Base-by-base conservation (phyloP, 1,140 invertebrate genomes). In the Pseudomyrmex concolor region DNA sequence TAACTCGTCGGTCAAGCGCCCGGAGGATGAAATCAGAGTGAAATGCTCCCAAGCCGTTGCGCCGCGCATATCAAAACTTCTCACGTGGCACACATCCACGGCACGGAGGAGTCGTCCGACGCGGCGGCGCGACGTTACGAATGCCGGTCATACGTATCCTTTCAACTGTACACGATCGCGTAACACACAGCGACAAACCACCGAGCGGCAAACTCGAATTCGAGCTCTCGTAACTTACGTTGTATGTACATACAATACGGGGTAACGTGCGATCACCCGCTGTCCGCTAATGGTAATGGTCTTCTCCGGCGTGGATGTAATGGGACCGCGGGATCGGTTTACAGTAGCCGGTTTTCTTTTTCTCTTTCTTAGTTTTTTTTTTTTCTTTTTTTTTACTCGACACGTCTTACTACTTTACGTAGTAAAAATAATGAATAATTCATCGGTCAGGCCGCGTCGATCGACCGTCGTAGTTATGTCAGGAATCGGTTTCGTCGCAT, bases 391-490 rank as follows among this genome's bases (percentile, higher is more conserved):
- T 25, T 68, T 17, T n/a, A 48, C 34, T 9, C 22, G 25, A 66
- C 10, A 22, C 48, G 9, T 43, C 48, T 59, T 25, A 34, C 57
- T 64, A 12, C 48, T 34, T 8, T 8, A 5, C 13, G 22, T 54
- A 50, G 66, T 12, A 59, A 78, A 78, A 34, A 78, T 70, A 48
- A 80, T 80, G 76, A 80, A 80, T 80, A 80, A 80, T 80, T 80
- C 76, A 80, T 71, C 10, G 63, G 10, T 57, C 50, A 48, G 34
- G 34, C 34, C 34, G 34, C 34, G 34, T 78, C 64, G 76, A 78
- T 59, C 63, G 76, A 59, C 48, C 13, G 34, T n/a, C 43, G 8
- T 19, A 60, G 54, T 80, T 80, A 80, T 80, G 76, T 80, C 66
- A 80, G 59, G 76, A 80, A 66, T 25, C 66, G 66, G 22, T 71